Conservation (phyloP, 1,140 invertebrate species). For the Aphelenchoides fujianensis region DNA sequence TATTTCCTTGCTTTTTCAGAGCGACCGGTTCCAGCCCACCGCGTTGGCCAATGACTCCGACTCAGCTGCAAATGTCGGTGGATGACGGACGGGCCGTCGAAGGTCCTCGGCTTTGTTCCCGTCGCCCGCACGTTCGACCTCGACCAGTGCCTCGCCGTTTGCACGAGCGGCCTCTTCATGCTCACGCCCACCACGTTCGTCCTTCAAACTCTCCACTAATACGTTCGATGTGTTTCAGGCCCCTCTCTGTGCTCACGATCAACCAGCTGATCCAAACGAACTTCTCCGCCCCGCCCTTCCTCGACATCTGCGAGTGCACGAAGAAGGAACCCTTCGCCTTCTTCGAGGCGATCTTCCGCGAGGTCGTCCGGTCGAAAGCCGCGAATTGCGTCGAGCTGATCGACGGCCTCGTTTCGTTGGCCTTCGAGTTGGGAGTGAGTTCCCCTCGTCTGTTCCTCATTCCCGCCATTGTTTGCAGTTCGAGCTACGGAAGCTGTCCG, state of each 20-base stretch:
- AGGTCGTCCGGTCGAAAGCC: neutral
- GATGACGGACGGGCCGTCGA: too few relatives aligned
- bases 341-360: slow-evolving; percentile 3
- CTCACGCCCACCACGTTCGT: slow-evolving; percentile 8
- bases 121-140: neutral
- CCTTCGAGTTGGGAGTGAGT: slow-evolving; percentile 38
- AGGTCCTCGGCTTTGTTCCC: slow-evolving; percentile 16
- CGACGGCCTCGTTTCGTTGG: slow-evolving; percentile 43
- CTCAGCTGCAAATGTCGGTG: too few relatives aligned
- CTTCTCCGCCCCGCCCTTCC: neutral
- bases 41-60: neutral
- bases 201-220: neutral
- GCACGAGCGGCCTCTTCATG: neutral
- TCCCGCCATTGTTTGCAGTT: slow-evolving; percentile 33
- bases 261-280: neutral
- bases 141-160: slow-evolving; percentile 3
- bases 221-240: slow-evolving; percentile 5
- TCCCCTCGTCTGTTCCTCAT: neutral
- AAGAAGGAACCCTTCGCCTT: slow-evolving; percentile 8
- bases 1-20: slow-evolving; percentile 10
- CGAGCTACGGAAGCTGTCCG: slow-evolving; percentile 15
- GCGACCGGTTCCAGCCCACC: neutral
- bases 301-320: slow-evolving; percentile 6
- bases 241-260: neutral
- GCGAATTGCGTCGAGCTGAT: slow-evolving; percentile 10